Conservation (phyloP, 2,888 invertebrate genomes). For the Mechanitis messenoides region DNA sequence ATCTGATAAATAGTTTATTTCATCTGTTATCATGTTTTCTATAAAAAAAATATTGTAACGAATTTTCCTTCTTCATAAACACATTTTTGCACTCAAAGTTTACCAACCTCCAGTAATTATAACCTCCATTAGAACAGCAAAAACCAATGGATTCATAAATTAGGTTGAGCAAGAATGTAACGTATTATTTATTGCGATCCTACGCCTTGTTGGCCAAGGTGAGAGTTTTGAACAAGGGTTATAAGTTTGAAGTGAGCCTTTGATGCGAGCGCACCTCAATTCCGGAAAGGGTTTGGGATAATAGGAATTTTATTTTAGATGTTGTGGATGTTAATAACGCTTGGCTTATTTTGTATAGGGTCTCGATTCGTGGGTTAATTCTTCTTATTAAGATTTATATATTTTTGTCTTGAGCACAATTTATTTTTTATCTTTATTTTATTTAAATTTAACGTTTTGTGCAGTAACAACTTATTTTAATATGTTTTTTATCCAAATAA, state of each 20-base stretch:
- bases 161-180: slow-evolving; percentile 9
- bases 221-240: slow-evolving; percentile 16
- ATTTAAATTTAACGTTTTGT: no score
- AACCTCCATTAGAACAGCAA: background rate
- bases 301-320: slow-evolving; percentile 4
- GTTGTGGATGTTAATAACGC: slow-evolving; percentile 1
- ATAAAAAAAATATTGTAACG: no score
- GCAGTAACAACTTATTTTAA: background rate
- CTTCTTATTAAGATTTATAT: background rate
- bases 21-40: no score
- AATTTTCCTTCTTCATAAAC: no score
- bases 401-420: background rate
- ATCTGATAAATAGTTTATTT: no score
- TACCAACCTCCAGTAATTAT: background rate
- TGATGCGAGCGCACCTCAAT: slow-evolving; percentile 9
- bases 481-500: background rate
- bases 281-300: slow-evolving; percentile 4
- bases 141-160: background rate
- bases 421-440: background rate
- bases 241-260: slow-evolving; percentile 15
- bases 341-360: slow-evolving; percentile 1
- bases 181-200: slow-evolving; percentile 25
- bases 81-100: no score
- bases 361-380: background rate
- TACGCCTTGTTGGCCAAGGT: slow-evolving; percentile 7